phyloP scores from a whole-genome alignment of 1,140 invertebrate genomes.

The Lucilia sericata region DNA sequence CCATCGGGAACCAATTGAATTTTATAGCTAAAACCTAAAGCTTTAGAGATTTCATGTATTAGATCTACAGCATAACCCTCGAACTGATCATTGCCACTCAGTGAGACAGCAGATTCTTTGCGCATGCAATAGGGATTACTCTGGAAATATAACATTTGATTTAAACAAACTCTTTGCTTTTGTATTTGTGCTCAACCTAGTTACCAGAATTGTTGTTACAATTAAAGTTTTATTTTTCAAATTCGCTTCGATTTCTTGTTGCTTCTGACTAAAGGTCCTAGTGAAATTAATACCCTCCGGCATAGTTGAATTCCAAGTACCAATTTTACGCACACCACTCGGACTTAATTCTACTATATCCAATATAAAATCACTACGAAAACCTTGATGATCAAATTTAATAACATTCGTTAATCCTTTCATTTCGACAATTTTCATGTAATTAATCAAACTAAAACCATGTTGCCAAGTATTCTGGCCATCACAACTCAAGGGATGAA shows the following conservation, averaged over 20 bases:
- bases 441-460: slow-evolving; percentile 95
- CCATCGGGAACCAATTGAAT: slow-evolving; percentile 85
- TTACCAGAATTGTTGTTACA: slow-evolving; percentile 93
- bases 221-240: slow-evolving; percentile 92
- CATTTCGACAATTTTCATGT: slow-evolving; percentile 97
- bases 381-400: slow-evolving; percentile 94
- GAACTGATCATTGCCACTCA: slow-evolving; percentile 87
- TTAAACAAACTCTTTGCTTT: neutral
- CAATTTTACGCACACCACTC: slow-evolving; percentile 84
- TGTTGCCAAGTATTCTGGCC: slow-evolving; percentile 92
- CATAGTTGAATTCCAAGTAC: slow-evolving; percentile 86
- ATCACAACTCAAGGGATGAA: slow-evolving; percentile 89
- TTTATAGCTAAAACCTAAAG: slow-evolving; percentile 92
- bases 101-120: slow-evolving; percentile 82
- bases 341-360: slow-evolving; percentile 90
- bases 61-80: slow-evolving; percentile 91
- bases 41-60: slow-evolving; percentile 87
- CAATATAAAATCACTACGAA: slow-evolving; percentile 89
- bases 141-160: slow-evolving; percentile 69
- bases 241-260: slow-evolving; percentile 86
- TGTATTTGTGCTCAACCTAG: slow-evolving; percentile 65
- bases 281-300: slow-evolving; percentile 90
- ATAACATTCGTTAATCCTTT: slow-evolving; percentile 92
- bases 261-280: slow-evolving; percentile 83
- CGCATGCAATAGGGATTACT: slow-evolving; percentile 93